Evolutionary conservation across 2,797 vertebrate genomes (phyloP), one percentile per base, ranked within the genome.

Genomic region (Pempheris klunzingeri): DNA sequence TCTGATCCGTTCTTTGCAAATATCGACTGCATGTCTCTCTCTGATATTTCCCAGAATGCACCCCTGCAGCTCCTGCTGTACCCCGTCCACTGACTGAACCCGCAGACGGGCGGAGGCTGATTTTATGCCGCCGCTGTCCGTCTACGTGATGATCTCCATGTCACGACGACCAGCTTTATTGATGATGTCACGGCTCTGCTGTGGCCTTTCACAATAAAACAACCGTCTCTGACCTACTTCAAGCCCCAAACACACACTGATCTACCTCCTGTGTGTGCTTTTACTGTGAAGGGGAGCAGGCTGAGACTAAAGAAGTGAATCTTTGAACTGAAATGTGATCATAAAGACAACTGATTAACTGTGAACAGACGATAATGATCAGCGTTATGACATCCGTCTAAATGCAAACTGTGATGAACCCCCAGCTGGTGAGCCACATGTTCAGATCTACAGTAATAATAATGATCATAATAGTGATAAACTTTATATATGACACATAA

Each of bases 1-100:
- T 96, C 95, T 0, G 20, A 12, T 18, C 90, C 93, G 10, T 95
- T 95, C 49, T 73, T 86, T 5, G 66, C 72, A 11, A 93, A 91
- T 28, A 93, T 77, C 0, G 88, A 59, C 73, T 92, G 85, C 95
- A 95, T 96, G 69, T 61, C 60, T 13, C 4, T 1, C 41, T 15
- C 59, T 59, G 38, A 8, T 15, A 4, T 50, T 36, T 77, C 70
- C 68, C 59, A 77, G 52, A 38, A 6, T 53, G 30, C 75, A 32
- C 54, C 11, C 30, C 30, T n/a, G n/a, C n/a, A n/a, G 7, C 41
- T 72, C 41, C 17, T 0, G 34, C 34, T 10, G 46, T 13, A 0
- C 22, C 17, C 2, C 10, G 6, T 1, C 20, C 12, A 3, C 7
- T 0, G 15, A 50, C 44, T 58, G 57, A 28, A 0, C 12, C 1